phyloP scores from a whole-genome alignment of 2,888 invertebrate species.

The Drosophila affinis region DNA sequence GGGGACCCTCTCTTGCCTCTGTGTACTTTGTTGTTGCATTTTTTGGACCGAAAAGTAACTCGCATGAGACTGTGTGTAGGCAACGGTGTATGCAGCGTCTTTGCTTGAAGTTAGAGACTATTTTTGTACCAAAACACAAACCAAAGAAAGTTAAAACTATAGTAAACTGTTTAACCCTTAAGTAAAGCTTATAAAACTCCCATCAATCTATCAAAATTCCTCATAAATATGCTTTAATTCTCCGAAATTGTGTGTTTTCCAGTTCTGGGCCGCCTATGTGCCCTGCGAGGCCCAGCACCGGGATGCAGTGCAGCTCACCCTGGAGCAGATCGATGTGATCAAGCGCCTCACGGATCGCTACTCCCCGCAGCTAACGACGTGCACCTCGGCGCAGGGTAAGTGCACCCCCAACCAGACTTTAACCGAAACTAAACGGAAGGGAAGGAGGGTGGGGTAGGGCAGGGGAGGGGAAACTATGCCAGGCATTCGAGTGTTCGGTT shows the following conservation, averaged over 20 bases:
- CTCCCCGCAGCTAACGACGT: slow-evolving; percentile 87
- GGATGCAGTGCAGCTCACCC: slow-evolving; percentile 88
- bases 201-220: background rate
- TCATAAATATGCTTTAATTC: background rate
- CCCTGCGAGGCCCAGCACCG: slow-evolving; percentile 89
- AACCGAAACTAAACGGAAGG: too few relatives aligned
- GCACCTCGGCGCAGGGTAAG: slow-evolving; percentile 88
- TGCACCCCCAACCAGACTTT: too few relatives aligned
- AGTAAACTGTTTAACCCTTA: background rate
- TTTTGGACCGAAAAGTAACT: too few relatives aligned
- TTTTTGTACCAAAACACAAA: too few relatives aligned
- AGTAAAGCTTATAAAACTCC: background rate
- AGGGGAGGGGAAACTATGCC: slow-evolving; percentile 3
- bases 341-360: slow-evolving; percentile 88
- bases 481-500: slow-evolving; percentile 49
- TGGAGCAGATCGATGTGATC: slow-evolving; percentile 90
- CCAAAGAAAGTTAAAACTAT: too few relatives aligned
- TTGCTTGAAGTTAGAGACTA: too few relatives aligned
- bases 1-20: too few relatives aligned
- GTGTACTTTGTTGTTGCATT: too few relatives aligned
- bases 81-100: too few relatives aligned
- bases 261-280: slow-evolving; percentile 91
- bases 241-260: slow-evolving; percentile 51
- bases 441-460: too few relatives aligned
- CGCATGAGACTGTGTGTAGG: too few relatives aligned